Conservation (phyloP, 2,888 invertebrate species). For the Yponomeuta malinellus region DNA sequence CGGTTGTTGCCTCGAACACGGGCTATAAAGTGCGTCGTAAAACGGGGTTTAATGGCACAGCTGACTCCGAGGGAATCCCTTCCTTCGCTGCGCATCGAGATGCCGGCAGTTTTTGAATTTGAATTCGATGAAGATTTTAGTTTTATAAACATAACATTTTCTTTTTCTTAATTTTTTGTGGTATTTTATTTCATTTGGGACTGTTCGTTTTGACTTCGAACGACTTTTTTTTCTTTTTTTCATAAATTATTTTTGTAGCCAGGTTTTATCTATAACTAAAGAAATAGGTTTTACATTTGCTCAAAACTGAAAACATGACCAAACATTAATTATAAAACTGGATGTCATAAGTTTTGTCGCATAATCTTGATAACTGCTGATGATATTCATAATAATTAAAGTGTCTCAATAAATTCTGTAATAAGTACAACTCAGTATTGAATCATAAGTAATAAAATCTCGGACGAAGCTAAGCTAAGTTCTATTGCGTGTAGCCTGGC, state of each 20-base stretch:
- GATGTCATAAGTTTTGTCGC: not conserved
- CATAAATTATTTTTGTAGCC: not conserved
- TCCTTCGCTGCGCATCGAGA: slow-evolving; percentile 10
- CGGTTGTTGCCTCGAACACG: slow-evolving; percentile 27
- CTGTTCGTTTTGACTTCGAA: too few relatives aligned
- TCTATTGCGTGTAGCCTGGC: slow-evolving; percentile 9
- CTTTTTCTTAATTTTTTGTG: not conserved
- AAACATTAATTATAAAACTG: not conserved
- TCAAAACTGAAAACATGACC: too few relatives aligned
- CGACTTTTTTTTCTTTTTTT: too few relatives aligned
- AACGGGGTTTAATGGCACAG: slow-evolving; percentile 59
- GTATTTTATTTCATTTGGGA: not conserved
- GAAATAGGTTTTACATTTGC: too few relatives aligned
- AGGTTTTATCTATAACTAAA: not conserved
- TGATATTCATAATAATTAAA: not conserved
- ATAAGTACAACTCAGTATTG: not conserved
- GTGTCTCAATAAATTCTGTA: not conserved
- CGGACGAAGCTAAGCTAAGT: not conserved
- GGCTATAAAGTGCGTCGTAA: slow-evolving; percentile 41
- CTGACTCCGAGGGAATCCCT: slow-evolving; percentile 29
- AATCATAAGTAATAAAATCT: not conserved
- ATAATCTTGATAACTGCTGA: not conserved
- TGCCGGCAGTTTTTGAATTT: not conserved
- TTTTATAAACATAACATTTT: not conserved
- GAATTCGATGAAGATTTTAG: not conserved